A percentile compares a stretch with the other conserved stretches of the same genome.
phyloP scores from a whole-genome alignment of 2,888 invertebrate species.

The Xylota segnis region DNA sequence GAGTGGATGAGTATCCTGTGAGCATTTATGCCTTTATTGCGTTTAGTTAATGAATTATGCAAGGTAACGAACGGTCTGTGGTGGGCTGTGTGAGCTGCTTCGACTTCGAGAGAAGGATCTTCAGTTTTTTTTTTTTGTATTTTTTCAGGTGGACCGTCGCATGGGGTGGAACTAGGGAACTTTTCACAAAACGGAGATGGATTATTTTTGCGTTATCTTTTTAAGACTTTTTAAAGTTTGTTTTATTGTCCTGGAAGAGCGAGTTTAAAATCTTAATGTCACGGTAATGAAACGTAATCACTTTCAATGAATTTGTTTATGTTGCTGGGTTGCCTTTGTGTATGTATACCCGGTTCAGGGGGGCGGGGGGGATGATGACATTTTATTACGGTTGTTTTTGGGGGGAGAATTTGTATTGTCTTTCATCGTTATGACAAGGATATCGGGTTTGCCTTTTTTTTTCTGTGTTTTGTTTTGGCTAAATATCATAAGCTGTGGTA shows the following conservation, averaged over 20 bases:
- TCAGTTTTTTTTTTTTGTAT: constrained; percentile 24
- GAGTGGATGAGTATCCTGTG: constrained; percentile 40
- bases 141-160: background rate
- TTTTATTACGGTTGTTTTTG: constrained; percentile 59
- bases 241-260: constrained; percentile 33
- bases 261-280: constrained; percentile 59
- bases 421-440: constrained; percentile 46
- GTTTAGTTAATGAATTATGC: constrained; percentile 76
- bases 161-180: background rate
- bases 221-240: constrained; percentile 40
- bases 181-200: constrained; percentile 8
- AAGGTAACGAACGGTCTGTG: constrained; percentile 69
- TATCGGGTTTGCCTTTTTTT: constrained; percentile 34
- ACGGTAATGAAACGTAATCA: constrained; percentile 71
- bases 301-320: constrained; percentile 63
- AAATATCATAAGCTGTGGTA: constrained; percentile 12
- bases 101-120: constrained; percentile 37
- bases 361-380: constrained; percentile 26
- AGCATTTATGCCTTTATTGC: constrained; percentile 74
- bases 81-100: constrained; percentile 32
- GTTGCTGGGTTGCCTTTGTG: constrained; percentile 7
- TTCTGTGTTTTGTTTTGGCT: background rate
- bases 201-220: constrained; percentile 47
- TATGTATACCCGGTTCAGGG: background rate
- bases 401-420: constrained; percentile 40